phyloP scores from a whole-genome alignment of 2,797 vertebrate genomes.

The Galago senegalensis region DNA sequence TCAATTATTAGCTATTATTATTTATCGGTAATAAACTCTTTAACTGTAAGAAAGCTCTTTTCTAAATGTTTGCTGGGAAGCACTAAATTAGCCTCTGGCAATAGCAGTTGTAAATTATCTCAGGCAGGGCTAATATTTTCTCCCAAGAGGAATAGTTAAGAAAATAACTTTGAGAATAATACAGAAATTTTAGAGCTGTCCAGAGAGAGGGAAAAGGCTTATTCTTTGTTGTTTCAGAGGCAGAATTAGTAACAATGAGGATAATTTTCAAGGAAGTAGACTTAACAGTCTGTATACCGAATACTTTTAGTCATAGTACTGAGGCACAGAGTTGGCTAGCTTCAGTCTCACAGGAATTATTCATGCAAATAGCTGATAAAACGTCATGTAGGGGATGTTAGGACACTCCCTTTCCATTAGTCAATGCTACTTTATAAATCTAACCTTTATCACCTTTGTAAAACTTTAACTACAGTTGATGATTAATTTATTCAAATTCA shows the following conservation, averaged over 20 bases:
- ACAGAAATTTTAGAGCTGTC: slow-evolving; percentile 26
- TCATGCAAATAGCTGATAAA: background rate
- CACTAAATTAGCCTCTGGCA: slow-evolving; percentile 32
- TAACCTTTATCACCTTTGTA: slow-evolving; percentile 46
- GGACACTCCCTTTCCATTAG: background rate
- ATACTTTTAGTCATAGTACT: background rate
- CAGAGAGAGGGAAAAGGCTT: background rate
- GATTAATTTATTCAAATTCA: slow-evolving; percentile 58
- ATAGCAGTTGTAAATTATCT: slow-evolving; percentile 45
- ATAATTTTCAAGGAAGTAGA: background rate
- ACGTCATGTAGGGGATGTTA: background rate
- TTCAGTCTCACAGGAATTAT: background rate
- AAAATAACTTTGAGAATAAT: slow-evolving; percentile 63
- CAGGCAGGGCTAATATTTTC: slow-evolving; percentile 37
- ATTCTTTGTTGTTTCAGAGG: background rate
- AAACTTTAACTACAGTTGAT: slow-evolving; percentile 53
- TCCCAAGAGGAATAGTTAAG: slow-evolving; percentile 59
- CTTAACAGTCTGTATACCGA: background rate
- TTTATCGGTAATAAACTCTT: slow-evolving; percentile 22
- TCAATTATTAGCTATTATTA: slow-evolving; percentile 35
- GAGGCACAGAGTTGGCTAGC: background rate
- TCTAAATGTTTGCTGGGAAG: slow-evolving; percentile 36
- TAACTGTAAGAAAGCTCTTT: background rate
- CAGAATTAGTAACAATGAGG: slow-evolving; percentile 39
- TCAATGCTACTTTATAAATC: background rate